These are phyloP conservation scores for Cisticola juncidis DNA, from an alignment of 2,113 vertebrate genomes.

Conservation along the genomic window DNA sequence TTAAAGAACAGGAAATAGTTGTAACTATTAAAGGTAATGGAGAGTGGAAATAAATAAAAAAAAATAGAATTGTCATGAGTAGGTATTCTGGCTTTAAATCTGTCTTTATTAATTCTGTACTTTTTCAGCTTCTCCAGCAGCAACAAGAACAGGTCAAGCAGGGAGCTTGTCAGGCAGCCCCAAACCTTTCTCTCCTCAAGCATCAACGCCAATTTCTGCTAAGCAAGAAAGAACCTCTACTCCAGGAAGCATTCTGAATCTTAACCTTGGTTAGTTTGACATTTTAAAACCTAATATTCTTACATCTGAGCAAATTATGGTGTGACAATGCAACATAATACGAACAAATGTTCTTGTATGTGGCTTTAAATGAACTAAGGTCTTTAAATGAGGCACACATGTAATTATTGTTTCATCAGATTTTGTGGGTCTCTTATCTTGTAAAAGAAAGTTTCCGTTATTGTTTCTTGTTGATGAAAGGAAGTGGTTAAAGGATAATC, in stretches of 20 bases:
- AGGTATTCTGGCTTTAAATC: neutral
- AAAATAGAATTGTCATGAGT: neutral
- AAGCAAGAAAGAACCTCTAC: constrained; percentile 86
- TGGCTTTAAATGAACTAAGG: neutral
- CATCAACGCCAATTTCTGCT: constrained; percentile 75
- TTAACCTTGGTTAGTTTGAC: constrained; percentile 90
- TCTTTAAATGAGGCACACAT: neutral
- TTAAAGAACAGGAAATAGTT: neutral
- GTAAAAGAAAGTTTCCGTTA: neutral
- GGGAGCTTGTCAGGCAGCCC: constrained; percentile 89
- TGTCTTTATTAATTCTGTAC: constrained; percentile 17
- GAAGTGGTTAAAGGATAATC: neutral
- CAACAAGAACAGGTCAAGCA: constrained; percentile 84
- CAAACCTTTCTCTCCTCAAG: constrained; percentile 87
- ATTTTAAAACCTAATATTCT: neutral
- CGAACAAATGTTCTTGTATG: neutral
- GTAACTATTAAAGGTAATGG: neutral
- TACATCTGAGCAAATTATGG: neutral
- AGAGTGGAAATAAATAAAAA: neutral
- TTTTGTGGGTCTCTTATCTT: neutral
- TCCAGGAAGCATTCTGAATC: constrained; percentile 94
- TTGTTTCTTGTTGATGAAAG: neutral
- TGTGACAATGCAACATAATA: neutral
- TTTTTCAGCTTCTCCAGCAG: constrained; percentile 88
- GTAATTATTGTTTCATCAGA: neutral